These are phyloP conservation scores for Meteorus colon DNA, from an alignment of 2,888 invertebrate species.

Conservation along the genomic window DNA sequence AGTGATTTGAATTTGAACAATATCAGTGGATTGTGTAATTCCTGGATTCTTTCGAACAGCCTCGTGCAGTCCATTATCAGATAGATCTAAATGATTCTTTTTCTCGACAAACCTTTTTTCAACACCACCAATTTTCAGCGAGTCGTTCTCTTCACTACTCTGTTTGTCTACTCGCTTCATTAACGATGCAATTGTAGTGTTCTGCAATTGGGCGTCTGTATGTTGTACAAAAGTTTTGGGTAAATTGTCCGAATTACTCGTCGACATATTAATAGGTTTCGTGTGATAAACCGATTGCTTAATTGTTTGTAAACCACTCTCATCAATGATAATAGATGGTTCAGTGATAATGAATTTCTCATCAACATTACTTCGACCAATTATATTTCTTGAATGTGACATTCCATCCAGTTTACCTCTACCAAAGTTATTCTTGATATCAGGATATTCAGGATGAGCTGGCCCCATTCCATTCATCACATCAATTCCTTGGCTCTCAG, in stretches of 20 bases:
- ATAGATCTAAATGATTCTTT: constrained; percentile 54
- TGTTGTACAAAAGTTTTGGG: neutral
- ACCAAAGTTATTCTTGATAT: neutral
- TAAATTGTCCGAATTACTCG: constrained; percentile 19
- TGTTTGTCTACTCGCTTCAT: neutral
- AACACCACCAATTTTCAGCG: neutral
- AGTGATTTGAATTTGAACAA: neutral
- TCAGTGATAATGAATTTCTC: constrained; percentile 60
- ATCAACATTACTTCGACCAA: constrained; percentile 55
- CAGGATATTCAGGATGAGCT: constrained; percentile 56
- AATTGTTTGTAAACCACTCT: constrained; percentile 61
- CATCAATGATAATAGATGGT: constrained; percentile 60
- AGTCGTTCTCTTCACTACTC: constrained; percentile 12
- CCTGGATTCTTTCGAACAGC: constrained; percentile 41
- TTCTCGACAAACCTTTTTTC: constrained; percentile 16
- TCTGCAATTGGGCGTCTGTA: neutral
- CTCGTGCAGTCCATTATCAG: constrained; percentile 60
- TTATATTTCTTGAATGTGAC: constrained; percentile 63
- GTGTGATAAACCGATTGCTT: constrained; percentile 55
- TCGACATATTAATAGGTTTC: constrained; percentile 52
- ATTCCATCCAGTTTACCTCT: constrained; percentile 38
- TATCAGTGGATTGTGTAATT: neutral
- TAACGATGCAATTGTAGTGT: neutral
- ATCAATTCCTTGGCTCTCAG: constrained; percentile 39
- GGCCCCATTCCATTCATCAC: constrained; percentile 51